Base-by-base conservation (phyloP, 1,140 invertebrate species). In the Drosophila rhopaloa region DNA sequence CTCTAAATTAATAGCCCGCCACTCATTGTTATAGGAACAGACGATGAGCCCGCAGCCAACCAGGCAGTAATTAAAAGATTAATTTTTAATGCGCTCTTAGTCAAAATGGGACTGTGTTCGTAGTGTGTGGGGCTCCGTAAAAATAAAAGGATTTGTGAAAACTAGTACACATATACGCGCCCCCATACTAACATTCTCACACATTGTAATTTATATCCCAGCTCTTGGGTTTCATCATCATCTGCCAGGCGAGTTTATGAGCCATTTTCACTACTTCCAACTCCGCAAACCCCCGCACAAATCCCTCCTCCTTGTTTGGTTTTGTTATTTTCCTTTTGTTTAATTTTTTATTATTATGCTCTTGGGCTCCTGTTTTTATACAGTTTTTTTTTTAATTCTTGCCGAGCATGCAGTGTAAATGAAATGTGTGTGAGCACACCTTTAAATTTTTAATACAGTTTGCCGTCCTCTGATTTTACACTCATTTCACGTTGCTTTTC, bases 51-150 rank as follows among this genome's bases (percentile, higher is more conserved):
- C 9, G 40, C 27, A 53, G 16, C 41, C 58, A 46, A 32, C 35
- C 57, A 46, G 61, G 44, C 83, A 55, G 83, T 86, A 86, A 86
- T 86, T 86, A 86, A 86, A 86, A 79, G 76, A 88, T 86, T 86
- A 86, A 86, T 86, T 88, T 82, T 86, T 88, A 88, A 86, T 86
- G 75, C 53, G 62, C 66, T 74, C 82, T 85, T 79, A 86, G 82
- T 74, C 43, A 48, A 67, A 68, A 61, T 75, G 59, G 51, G 59
- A 65, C 44, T 75, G 59, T 35, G 38, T 19, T 19, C 29, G 50
- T 44, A 19, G 50, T 35, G n/a, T 38, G 16, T 47, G 37, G 7
- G 27, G 24, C 48, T 37, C 43, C 67, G 74, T 75, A 57, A 66
- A 78, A 85, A 67, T 78, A 74, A 77, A 81, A 62, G 63, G 67